Base-by-base conservation (phyloP, 2,113 vertebrate species). In the Chloroceryle aenea region DNA sequence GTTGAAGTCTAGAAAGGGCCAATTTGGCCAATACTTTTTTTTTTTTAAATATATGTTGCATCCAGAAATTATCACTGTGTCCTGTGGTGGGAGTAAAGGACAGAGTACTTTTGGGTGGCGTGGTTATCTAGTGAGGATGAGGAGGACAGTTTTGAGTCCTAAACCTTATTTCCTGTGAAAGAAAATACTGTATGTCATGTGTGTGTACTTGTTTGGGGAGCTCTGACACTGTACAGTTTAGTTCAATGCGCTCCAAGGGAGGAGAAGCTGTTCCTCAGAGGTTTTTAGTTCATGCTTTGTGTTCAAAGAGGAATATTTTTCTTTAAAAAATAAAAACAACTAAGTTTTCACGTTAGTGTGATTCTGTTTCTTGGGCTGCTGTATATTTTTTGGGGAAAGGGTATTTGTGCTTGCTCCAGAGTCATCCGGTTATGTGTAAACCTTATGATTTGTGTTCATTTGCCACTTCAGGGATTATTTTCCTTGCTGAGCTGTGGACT, bases 221-320 rank as follows among this genome's bases (percentile, higher is more conserved):
- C 83, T 84, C 85, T 80, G 1, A 93, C 47, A 75, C 86, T 97
- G 94, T 97, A 97, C 90, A 93, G 94, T 96, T 96, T 48, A 85
- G 89, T 95, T 93, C 64, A 68, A 68, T 10, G 9, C 5, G 45
- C 94, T 94, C 91, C 88, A 52, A 53, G 81, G 68, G 72, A 86
- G 84, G 84, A 89, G 26, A 38, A 69, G n/a, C 72, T 78, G 63
- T 95, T 93, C 88, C 95, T 89, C 25, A 15, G 87, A 85, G 86
- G 80, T 96, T 97, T 97, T 95, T 92, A 97, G 95, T 97, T 97
- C 61, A 92, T 95, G 92, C 93, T 96, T 95, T 94, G 90, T 97
- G 92, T 97, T 97, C 85, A 88, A 97, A 85, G 94, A 88, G 93
- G 87, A 96, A 96, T 98, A 98, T 98, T 98, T 98, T 98, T 98